Base-by-base conservation (phyloP, 2,797 vertebrate genomes). In the Prunella strophiata region DNA sequence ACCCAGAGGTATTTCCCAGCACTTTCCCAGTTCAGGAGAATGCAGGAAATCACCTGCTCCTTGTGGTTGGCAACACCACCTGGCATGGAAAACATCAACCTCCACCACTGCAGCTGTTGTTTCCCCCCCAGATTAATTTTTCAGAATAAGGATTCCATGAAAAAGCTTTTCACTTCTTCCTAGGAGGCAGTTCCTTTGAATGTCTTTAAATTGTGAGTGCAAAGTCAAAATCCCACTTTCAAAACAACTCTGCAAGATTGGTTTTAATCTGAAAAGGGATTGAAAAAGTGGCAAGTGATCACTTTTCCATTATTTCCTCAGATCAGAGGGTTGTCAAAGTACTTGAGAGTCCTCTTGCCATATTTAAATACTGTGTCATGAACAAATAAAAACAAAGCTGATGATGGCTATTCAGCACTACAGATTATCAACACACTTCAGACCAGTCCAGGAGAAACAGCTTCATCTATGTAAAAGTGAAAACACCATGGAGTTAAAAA, bases 11-110 rank as follows among this genome's bases (percentile, higher is more conserved):
- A 47, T 25, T 76, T 79, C 43, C 47, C 48, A 51, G 47, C 48
- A 34, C 5, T 45, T 27, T 22, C 29, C 11, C 2, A 3, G 66
- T 16, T 32, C 6, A 4, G 32, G 19, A 67, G 32, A 83, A 52
- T 1, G 0, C 21, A 54, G 23, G 30, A 55, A 66, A 29, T 48
- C 0, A 1, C 20, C 11, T 2, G 1, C 51, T 70, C 32, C 29
- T 36, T 65, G 16, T 26, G 32, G 10, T 8, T 80, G 32, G 17
- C 26, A 51, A 21, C 0, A 0, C 59, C 42, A 57, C 2, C 21
- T 65, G 61, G 42, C 23, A 36, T 19, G 1, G 3, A 59, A 25
- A 71, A 43, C 30, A 12, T 2, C 2, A 2, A 50, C 30, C 11
- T 52, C 58, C 73, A 63, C 23, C 1, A 1, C 45, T 23, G 8